Percentiles rank a stretch among this genome's conserved stretches.
These are phyloP conservation scores for Leiothrix lutea DNA, from an alignment of 2,113 vertebrate species.

Conservation along the genomic window DNA sequence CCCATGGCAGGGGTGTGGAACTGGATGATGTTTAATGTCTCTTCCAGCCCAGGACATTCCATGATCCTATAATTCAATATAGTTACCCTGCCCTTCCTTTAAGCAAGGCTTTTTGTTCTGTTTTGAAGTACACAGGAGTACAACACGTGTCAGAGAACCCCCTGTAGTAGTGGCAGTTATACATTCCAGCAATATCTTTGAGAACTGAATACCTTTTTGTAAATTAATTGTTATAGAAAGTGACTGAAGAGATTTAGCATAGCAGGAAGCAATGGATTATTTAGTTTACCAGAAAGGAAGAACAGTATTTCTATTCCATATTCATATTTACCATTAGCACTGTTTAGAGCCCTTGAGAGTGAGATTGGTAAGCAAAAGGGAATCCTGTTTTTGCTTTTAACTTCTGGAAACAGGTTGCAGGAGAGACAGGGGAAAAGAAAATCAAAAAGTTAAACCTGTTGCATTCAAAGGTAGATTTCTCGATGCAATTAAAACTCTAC, in stretches of 20 bases:
- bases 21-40: accelerated
- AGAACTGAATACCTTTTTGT: neutral
- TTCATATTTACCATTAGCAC: neutral
- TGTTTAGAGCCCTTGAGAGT: neutral
- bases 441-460: neutral
- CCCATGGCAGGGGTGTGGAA: neutral
- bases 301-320: neutral
- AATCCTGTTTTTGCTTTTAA: neutral
- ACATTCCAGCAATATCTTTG: neutral
- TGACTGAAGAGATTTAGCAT: neutral
- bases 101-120: neutral
- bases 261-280: neutral
- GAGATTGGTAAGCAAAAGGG: neutral
- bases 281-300: neutral
- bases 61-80: neutral
- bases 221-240: neutral
- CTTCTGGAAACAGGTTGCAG: neutral
- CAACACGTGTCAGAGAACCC: neutral
- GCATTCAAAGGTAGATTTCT: neutral
- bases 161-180: neutral
- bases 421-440: neutral
- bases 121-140: neutral
- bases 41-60: neutral
- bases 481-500: neutral
- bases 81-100: neutral